A percentile compares a stretch with the other conserved stretches of the same genome.
phyloP scores from a whole-genome alignment of 2,797 vertebrate genomes.

The Scyliorhinus canicula region DNA sequence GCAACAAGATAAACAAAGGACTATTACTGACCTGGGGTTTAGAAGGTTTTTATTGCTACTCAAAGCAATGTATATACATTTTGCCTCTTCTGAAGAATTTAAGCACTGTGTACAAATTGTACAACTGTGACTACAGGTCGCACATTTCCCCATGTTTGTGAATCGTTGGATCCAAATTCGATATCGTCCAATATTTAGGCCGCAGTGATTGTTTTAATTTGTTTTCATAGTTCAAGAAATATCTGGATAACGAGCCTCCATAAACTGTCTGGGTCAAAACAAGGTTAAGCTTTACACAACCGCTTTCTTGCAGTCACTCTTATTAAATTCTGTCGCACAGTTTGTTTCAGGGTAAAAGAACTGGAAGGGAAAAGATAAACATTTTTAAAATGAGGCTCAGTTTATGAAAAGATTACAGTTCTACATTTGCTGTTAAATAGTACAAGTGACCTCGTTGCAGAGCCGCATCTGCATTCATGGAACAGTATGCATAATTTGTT shows the following conservation, averaged over 20 bases:
- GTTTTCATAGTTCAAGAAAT: slow-evolving; percentile 2
- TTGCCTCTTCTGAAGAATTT: not conserved
- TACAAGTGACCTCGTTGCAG: not conserved
- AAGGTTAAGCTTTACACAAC: not conserved
- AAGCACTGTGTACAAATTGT: not conserved
- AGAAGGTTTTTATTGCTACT: not conserved
- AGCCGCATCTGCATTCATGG: not conserved
- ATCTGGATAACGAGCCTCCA: not conserved
- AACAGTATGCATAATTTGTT: not conserved
- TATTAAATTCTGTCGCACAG: not conserved
- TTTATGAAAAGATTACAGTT: not conserved
- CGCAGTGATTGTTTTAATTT: not conserved
- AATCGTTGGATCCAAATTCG: not conserved
- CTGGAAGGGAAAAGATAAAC: not conserved
- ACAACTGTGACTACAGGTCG: not conserved
- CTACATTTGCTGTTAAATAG: not conserved
- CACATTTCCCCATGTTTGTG: not conserved
- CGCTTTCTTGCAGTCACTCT: not conserved
- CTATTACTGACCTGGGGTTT: not conserved
- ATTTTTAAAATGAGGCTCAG: not conserved
- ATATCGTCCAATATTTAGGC: not conserved
- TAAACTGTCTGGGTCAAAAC: not conserved
- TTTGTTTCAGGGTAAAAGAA: not conserved
- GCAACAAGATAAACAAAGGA: not conserved
- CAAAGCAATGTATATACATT: not conserved